Evolutionary conservation across 2,797 vertebrate species (phyloP).

Genomic region (Etheostoma perlongum): DNA sequence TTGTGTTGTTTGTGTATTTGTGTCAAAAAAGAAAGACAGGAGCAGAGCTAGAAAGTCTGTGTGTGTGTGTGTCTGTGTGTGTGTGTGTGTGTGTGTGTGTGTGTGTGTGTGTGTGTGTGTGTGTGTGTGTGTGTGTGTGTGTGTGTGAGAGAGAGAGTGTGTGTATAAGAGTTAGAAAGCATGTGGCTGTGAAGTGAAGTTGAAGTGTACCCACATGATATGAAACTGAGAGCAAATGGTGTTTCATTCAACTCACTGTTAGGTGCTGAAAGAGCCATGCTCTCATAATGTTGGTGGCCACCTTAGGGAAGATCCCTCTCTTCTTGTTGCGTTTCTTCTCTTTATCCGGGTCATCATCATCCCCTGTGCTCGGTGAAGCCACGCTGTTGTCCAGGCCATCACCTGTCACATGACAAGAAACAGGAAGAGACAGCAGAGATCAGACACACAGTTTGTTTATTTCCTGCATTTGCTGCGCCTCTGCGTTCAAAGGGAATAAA

Average conservation of each 20-base stretch:
- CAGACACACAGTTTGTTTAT: constrained; percentile 78
- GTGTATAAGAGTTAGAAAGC: constrained; percentile 6
- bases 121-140: constrained; percentile 7
- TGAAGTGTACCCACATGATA: constrained; percentile 37
- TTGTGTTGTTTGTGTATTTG: constrained; percentile 18
- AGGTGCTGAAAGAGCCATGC: constrained; percentile 99
- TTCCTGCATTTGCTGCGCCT: constrained; percentile 68
- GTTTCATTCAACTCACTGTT: constrained; percentile 92
- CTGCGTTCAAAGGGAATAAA: constrained; percentile 79
- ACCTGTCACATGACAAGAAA: constrained; percentile 89
- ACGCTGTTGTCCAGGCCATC: constrained; percentile 99
- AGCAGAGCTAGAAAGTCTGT: neutral
- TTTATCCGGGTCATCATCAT: constrained; percentile 99
- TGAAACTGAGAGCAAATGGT: constrained; percentile 34
- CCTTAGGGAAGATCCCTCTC: constrained; percentile 99
- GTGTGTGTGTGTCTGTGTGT: constrained; percentile 7
- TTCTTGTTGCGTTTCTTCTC: constrained; percentile 99
- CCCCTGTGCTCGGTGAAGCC: constrained; percentile 98
- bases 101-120: constrained; percentile 6
- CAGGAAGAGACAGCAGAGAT: constrained; percentile 70
- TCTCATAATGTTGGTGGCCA: constrained; percentile 99
- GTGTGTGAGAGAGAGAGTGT: neutral
- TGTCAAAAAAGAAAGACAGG: constrained; percentile 25
- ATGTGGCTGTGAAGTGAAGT: constrained; percentile 32
- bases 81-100: constrained; percentile 1